Conservation (phyloP, 2,797 vertebrate species). For the Coracias cyanogaster region DNA sequence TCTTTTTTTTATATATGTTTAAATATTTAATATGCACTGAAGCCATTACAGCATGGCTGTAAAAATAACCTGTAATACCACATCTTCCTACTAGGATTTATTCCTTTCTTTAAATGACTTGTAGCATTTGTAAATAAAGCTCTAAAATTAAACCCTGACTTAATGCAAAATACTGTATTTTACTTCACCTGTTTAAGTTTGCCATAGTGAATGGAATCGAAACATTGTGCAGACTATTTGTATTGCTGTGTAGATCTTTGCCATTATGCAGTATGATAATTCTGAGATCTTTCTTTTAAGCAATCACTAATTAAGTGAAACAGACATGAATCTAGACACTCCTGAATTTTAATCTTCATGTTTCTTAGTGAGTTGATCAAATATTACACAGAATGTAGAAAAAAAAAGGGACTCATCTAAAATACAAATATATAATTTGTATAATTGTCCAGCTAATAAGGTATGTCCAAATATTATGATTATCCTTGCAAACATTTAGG, state of each 20-base stretch:
- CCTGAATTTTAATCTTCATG: conserved; percentile 54
- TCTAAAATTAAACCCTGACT: not conserved
- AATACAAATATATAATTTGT: conserved; percentile 25
- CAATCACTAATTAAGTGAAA: conserved; percentile 33
- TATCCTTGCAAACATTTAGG: not conserved
- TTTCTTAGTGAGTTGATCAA: conserved; percentile 56
- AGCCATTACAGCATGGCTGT: not conserved
- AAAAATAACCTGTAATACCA: not conserved
- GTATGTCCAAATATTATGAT: conserved; percentile 42
- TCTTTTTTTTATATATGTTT: not conserved
- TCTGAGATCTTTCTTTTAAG: not conserved
- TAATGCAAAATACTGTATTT: not conserved
- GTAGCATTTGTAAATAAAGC: not conserved
- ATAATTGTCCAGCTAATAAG: conserved; percentile 37
- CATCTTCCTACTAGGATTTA: not conserved
- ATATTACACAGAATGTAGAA: conserved; percentile 14
- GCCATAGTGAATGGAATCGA: not conserved
- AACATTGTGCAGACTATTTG: not conserved
- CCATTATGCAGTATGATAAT: conserved; percentile 19
- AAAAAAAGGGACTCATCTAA: conserved; percentile 4
- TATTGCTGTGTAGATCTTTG: not conserved
- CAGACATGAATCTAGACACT: conserved; percentile 27
- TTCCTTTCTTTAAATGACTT: not conserved
- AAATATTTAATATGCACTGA: conserved; percentile 28
- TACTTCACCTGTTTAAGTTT: not conserved